Evolutionary conservation across 2,888 invertebrate genomes (phyloP).

Genomic region (Taenaris catops): DNA sequence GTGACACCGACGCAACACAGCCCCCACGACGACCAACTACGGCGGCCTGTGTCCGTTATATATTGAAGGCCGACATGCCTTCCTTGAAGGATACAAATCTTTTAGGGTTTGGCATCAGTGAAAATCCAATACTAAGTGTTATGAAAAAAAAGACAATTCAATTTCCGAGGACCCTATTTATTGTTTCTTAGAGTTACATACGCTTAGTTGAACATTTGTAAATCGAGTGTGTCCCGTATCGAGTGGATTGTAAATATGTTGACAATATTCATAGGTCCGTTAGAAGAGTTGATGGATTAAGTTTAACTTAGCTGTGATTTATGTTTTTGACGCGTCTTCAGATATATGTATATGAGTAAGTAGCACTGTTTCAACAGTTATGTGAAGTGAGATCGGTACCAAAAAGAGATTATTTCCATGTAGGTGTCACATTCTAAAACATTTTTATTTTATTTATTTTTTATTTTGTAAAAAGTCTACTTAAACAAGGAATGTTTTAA

Average conservation of each 20-base stretch:
- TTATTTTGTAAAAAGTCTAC: too few relatives aligned
- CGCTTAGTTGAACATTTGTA: conserved; percentile 37
- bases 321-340: conserved; percentile 58
- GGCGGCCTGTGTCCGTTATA: conserved; percentile 86
- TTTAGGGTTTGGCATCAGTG: conserved; percentile 47
- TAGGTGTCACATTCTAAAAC: too few relatives aligned
- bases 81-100: conserved; percentile 48
- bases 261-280: conserved; percentile 36
- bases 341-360: conserved; percentile 53
- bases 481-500: too few relatives aligned
- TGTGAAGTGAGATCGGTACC: conserved; percentile 75
- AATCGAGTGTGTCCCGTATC: conserved; percentile 60
- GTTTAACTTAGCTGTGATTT: conserved; percentile 68
- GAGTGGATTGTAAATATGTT: conserved; percentile 66
- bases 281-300: conserved; percentile 41
- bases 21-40: conserved; percentile 79
- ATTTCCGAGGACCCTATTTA: conserved; percentile 51
- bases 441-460: too few relatives aligned
- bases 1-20: conserved; percentile 66
- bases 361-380: conserved; percentile 48
- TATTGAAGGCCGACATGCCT: conserved; percentile 80
- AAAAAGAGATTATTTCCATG: conserved; percentile 71
- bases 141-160: conserved; percentile 45
- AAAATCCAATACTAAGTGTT: conserved; percentile 37
- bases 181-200: conserved; percentile 59